A percentile compares a stretch with the other conserved stretches of the same genome.
These are phyloP conservation scores for Diaperis boleti DNA, from an alignment of 2,888 invertebrate genomes.

Conservation along the genomic window DNA sequence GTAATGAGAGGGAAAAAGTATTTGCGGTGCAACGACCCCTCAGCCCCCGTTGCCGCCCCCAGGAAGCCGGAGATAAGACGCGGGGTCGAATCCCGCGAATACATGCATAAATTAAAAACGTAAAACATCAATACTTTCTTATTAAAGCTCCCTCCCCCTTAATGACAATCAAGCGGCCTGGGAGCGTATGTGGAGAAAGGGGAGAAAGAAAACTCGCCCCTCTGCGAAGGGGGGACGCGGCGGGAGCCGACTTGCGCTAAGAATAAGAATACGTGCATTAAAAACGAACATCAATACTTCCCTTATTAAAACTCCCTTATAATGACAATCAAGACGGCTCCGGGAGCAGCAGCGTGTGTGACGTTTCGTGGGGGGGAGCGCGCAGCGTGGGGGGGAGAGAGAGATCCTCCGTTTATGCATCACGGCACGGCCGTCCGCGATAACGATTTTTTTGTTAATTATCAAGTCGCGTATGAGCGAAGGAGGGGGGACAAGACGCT, in stretches of 20 bases:
- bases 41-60: neutral
- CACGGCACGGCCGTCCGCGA: conserved; percentile 66
- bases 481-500: conserved; percentile 45
- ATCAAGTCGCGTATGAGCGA: conserved; percentile 67
- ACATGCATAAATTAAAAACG: conserved; percentile 63
- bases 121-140: conserved; percentile 43
- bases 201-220: conserved; percentile 57
- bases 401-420: conserved; percentile 66
- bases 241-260: conserved; percentile 61
- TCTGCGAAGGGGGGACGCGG: conserved; percentile 41
- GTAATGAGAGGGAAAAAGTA: neutral
- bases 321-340: conserved; percentile 65
- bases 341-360: conserved; percentile 61
- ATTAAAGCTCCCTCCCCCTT: conserved; percentile 55
- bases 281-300: conserved; percentile 67
- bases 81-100: conserved; percentile 47
- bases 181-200: conserved; percentile 58
- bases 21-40: neutral
- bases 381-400: conserved; percentile 57
- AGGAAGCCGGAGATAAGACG: neutral
- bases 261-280: conserved; percentile 66
- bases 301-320: conserved; percentile 67
- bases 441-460: conserved; percentile 69
- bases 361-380: conserved; percentile 44
- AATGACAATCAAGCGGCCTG: conserved; percentile 61